Evolutionary conservation across 2,888 invertebrate genomes (phyloP).

Genomic region (Cephalotes varians): DNA sequence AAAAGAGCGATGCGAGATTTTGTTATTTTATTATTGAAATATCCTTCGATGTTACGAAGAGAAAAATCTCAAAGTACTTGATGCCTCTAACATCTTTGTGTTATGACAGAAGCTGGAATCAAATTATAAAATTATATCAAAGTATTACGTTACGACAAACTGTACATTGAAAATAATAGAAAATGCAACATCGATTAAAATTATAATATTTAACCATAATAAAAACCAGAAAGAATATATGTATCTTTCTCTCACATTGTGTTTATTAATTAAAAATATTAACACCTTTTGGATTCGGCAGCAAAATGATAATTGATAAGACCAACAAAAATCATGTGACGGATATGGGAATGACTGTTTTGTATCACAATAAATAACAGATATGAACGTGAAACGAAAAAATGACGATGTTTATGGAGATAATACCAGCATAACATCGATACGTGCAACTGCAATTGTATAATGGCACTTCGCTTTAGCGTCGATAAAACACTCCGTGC

Average conservation of each 20-base stretch:
- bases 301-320: conserved; percentile 26
- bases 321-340: not conserved
- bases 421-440: conserved; percentile 17
- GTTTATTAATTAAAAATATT: conserved; percentile 12
- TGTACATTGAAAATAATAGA: not conserved
- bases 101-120: not conserved
- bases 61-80: not conserved
- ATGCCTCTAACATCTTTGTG: not conserved
- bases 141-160: not conserved
- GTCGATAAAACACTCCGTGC: conserved; percentile 33
- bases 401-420: conserved; percentile 17
- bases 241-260: not conserved
- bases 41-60: not conserved
- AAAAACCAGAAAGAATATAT: not conserved
- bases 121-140: conserved; percentile 5
- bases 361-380: conserved; percentile 17
- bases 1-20: not conserved
- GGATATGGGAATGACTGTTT: not conserved
- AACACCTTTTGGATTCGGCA: not conserved
- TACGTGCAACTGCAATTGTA: conserved; percentile 27
- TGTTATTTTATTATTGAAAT: not conserved
- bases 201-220: not conserved
- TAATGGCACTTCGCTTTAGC: conserved; percentile 35
- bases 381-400: not conserved
- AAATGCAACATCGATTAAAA: conserved; percentile 1